Conservation (phyloP, 2,888 invertebrate genomes). For the Agrypnus murinus region DNA sequence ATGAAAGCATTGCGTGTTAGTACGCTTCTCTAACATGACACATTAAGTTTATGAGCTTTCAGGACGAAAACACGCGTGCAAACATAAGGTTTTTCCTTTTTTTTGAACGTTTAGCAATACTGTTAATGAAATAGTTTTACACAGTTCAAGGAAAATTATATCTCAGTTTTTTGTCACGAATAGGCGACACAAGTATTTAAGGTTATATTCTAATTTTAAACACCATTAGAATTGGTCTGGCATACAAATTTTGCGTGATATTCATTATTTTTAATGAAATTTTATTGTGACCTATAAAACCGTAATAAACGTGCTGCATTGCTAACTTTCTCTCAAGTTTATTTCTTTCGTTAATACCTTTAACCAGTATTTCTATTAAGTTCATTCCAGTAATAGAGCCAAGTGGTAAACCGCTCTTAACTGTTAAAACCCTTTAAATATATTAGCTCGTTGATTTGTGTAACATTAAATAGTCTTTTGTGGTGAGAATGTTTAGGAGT, state of each 20-base stretch:
- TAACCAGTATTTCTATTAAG: constrained; percentile 9
- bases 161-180: too few relatives aligned
- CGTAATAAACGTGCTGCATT: not conserved
- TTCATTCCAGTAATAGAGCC: not conserved
- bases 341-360: constrained; percentile 7
- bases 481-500: too few relatives aligned
- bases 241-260: too few relatives aligned
- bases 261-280: too few relatives aligned
- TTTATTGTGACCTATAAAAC: too few relatives aligned
- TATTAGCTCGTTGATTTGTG: constrained; percentile 22
- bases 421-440: constrained; percentile 11
- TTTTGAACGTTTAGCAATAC: constrained; percentile 7
- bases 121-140: constrained; percentile 32
- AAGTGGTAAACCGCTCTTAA: constrained; percentile 27
- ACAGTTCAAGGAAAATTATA: constrained; percentile 12
- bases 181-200: too few relatives aligned
- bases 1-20: constrained; percentile 35
- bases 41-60: constrained; percentile 37
- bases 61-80: constrained; percentile 26
- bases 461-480: too few relatives aligned
- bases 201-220: too few relatives aligned
- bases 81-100: constrained; percentile 11
- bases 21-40: constrained; percentile 25
- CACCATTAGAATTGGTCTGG: too few relatives aligned
- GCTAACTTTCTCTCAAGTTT: constrained; percentile 7